Evolutionary conservation across 2,113 vertebrate genomes (phyloP), one percentile per base, ranked within the genome.

Genomic region (Ptilorrhoa leucosticta): DNA sequence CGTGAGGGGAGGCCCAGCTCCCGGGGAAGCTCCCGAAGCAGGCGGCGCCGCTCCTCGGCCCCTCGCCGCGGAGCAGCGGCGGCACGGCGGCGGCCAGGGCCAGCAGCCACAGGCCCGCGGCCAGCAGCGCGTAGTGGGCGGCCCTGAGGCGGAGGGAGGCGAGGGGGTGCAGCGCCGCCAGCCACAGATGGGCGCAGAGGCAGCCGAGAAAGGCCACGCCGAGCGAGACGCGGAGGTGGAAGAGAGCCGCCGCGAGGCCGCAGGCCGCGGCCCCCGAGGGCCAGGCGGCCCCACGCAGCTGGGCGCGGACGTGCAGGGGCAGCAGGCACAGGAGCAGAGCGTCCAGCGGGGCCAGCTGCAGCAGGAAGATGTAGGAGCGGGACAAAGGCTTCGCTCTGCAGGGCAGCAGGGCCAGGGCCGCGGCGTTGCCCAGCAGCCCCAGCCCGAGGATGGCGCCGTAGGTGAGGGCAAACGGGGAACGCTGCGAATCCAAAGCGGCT

Each of bases 291-390:
- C 35, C 3, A 5, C 96, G 94, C 42, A 98, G 71, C 93, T 98
- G 98, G 96, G 98, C 99, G 72, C 98, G 98, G 71, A 99, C 98
- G 20, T 96, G 97, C 15, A 99, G 98, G 0, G 99, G 99, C 68
- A 99, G 53, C 12, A 97, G 83, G 4, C 97, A 93, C 6, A 98
- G 96, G 80, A 99, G 98, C 50, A 96, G 8, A 2, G 97, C 78
- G 96, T 99, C 98, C 0, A 97, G 97, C 82, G 98, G 48, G 1
- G 98, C 98, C 26, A 99, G 96, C 2, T 79, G 76, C 8, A 44
- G 48, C 76, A 79, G 48, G 1, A 53, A 8, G 1, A 98, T 20
- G 2, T 93, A 97, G 58, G 98, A 98, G 9, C 96, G 96, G 0
- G 98, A 98, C 8, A 89, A 14, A 2, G 96, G 95, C 4, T 54